These are phyloP conservation scores for Drosophila hawaiiensis DNA, from an alignment of 2,888 invertebrate genomes.

Conservation along the genomic window DNA sequence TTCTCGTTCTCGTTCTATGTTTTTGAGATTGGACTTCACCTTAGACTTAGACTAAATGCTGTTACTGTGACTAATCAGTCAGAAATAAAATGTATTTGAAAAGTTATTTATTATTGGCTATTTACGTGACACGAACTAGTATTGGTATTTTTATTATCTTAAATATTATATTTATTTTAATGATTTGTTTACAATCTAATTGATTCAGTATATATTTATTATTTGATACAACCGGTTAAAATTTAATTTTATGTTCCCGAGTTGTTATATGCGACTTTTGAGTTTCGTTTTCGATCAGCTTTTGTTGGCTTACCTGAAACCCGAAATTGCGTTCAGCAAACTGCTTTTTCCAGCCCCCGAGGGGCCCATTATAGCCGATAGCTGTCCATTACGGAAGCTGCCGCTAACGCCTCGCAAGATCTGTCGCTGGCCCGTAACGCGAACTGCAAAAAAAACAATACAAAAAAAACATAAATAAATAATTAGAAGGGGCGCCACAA, in stretches of 20 bases:
- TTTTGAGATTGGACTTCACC: slow-evolving; percentile 8
- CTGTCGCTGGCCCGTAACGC: slow-evolving; percentile 86
- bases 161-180: background rate
- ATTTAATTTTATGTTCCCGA: slow-evolving; percentile 14
- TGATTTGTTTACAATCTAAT: background rate
- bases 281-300: slow-evolving; percentile 12
- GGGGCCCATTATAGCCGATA: slow-evolving; percentile 90
- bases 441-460: slow-evolving; percentile 81
- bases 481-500: slow-evolving; percentile 4
- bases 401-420: slow-evolving; percentile 88
- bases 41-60: slow-evolving; percentile 22
- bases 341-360: slow-evolving; percentile 92
- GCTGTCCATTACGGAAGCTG: slow-evolving; percentile 88
- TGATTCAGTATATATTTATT: slow-evolving; percentile 1
- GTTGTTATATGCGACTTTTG: slow-evolving; percentile 4
- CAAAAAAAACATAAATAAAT: slow-evolving; percentile 4
- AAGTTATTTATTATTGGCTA: slow-evolving; percentile 4
- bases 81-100: slow-evolving; percentile 13
- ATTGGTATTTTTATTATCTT: background rate
- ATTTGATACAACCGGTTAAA: slow-evolving; percentile 48
- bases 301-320: slow-evolving; percentile 87
- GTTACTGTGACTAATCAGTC: slow-evolving; percentile 27
- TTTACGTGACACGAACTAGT: background rate
- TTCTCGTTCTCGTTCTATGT: slow-evolving; percentile 7
- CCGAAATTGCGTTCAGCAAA: slow-evolving; percentile 91